phyloP scores from a whole-genome alignment of 2,113 vertebrate genomes.

The Cnemophilus loriae region DNA sequence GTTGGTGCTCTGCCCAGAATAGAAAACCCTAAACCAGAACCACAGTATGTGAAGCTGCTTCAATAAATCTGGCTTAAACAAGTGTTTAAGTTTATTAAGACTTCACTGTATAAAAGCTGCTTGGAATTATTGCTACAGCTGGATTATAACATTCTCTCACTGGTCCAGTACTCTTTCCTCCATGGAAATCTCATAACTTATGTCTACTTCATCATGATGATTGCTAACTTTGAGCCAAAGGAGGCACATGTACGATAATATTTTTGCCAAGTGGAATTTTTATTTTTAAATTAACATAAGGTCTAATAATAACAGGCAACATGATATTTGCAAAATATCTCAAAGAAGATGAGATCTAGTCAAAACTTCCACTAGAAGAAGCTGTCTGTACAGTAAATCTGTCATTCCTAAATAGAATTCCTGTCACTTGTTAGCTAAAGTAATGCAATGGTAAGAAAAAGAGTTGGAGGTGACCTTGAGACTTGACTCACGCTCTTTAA shows the following conservation, averaged over 20 bases:
- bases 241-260: neutral
- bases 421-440: neutral
- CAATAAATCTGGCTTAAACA: slow-evolving; percentile 53
- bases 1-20: slow-evolving; percentile 39
- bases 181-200: slow-evolving; percentile 55
- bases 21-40: slow-evolving; percentile 29
- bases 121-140: slow-evolving; percentile 56
- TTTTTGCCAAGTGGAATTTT: slow-evolving; percentile 31
- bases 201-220: neutral
- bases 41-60: slow-evolving; percentile 9
- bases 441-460: neutral
- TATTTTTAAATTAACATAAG: slow-evolving; percentile 25
- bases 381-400: neutral
- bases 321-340: slow-evolving; percentile 31
- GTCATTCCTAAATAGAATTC: neutral
- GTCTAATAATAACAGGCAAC: slow-evolving; percentile 28
- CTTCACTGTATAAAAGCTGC: slow-evolving; percentile 29
- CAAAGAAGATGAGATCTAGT: neutral
- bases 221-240: neutral
- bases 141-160: slow-evolving; percentile 34
- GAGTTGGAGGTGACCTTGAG: neutral
- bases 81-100: slow-evolving; percentile 61
- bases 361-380: slow-evolving; percentile 3
- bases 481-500: neutral
- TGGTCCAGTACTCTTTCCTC: slow-evolving; percentile 18